Evolutionary conservation across 2,797 vertebrate genomes (phyloP).

Genomic region (Pangasius macronema): DNA sequence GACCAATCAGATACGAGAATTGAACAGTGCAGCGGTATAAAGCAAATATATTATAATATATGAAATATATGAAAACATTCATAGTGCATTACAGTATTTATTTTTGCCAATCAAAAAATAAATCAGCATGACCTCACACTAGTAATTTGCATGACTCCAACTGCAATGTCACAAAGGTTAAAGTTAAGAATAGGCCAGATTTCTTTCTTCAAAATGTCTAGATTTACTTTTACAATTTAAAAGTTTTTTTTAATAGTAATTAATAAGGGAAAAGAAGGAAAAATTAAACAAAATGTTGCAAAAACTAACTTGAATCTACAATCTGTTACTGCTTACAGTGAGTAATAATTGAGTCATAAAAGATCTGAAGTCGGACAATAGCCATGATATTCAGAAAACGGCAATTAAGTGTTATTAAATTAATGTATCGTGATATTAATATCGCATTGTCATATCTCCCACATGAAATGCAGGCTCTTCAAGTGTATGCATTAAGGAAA

Average conservation of each 20-base stretch:
- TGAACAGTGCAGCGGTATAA: background rate
- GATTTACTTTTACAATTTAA: background rate
- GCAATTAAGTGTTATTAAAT: background rate
- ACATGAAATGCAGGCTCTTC: background rate
- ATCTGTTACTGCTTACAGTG: background rate
- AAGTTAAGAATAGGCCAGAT: background rate
- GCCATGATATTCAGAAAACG: too few relatives aligned
- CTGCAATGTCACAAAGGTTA: conserved; percentile 4
- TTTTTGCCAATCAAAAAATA: background rate
- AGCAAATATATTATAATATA: background rate
- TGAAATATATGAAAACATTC: background rate
- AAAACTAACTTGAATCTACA: background rate
- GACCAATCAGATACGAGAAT: background rate
- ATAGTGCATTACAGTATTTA: too few relatives aligned
- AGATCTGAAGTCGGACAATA: background rate
- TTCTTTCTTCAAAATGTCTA: background rate
- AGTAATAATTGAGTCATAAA: conserved; percentile 1
- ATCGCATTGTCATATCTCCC: background rate
- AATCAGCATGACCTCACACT: conserved; percentile 7
- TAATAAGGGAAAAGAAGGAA: background rate
- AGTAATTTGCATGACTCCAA: conserved; percentile 4
- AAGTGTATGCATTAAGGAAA: background rate
- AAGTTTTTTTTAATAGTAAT: background rate
- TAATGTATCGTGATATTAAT: background rate
- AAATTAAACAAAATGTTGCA: background rate